Evolutionary conservation across 2,888 invertebrate species (phyloP).

Genomic region (Xestia ashworthii): DNA sequence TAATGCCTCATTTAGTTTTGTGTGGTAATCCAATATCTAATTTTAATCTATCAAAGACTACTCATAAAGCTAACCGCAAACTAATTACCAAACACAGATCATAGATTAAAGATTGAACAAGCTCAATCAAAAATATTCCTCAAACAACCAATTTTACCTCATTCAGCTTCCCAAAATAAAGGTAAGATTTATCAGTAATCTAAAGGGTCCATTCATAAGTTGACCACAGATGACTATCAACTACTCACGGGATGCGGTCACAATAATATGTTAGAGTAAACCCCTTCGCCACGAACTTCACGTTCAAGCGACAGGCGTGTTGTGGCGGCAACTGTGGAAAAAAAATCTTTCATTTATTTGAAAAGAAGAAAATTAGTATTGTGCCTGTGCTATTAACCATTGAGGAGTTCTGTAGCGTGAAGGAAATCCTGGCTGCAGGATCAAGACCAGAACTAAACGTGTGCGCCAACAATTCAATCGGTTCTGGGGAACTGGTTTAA

Average conservation of each 20-base stretch:
- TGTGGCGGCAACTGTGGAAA: neutral
- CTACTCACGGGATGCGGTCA: conserved; percentile 47
- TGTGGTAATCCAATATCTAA: neutral
- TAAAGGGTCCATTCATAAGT: conserved; percentile 66
- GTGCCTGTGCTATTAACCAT: neutral
- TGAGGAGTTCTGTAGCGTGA: neutral
- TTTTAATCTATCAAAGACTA: neutral
- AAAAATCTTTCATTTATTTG: neutral
- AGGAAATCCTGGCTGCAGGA: neutral
- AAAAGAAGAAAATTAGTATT: neutral
- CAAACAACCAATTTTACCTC: conserved; percentile 46
- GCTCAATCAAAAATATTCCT: neutral
- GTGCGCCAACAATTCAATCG: neutral
- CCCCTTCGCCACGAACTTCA: neutral
- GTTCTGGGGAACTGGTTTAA: neutral
- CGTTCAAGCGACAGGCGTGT: neutral
- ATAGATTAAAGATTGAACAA: conserved; percentile 6
- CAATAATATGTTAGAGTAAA: conserved; percentile 36
- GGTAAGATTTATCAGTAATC: conserved; percentile 56
- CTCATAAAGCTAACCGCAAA: neutral
- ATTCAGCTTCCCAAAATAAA: conserved; percentile 52
- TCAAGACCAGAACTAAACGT: neutral
- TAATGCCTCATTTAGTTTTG: neutral
- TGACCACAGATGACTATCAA: conserved; percentile 67
- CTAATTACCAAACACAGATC: neutral